Evolutionary conservation across 2,113 vertebrate species (phyloP).

Genomic region (Pelecanoides urinatrix): DNA sequence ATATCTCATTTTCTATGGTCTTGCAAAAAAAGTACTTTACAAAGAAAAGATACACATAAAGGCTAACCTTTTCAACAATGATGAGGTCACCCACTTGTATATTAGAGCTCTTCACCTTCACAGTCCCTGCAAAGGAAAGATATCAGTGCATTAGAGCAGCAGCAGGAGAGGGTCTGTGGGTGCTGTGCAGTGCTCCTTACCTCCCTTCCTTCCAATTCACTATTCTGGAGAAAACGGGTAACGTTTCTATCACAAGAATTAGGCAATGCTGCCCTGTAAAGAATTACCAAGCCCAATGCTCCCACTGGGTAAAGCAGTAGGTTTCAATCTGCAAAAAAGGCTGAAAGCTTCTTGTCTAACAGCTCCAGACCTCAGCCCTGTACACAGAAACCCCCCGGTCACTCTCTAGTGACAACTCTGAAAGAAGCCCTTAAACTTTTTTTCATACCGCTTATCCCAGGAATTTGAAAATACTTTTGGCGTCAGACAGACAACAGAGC

Average conservation of each 20-base stretch:
- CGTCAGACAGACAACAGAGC: neutral
- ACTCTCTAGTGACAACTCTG: no score
- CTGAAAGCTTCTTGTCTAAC: neutral
- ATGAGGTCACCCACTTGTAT: conserved; percentile 98
- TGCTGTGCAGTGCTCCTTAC: neutral
- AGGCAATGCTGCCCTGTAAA: neutral
- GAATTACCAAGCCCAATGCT: neutral
- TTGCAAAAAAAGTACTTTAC: neutral
- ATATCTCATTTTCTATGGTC: neutral
- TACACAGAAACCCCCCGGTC: neutral
- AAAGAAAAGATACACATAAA: neutral
- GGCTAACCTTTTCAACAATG: conserved; percentile 95
- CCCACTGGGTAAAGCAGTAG: neutral
- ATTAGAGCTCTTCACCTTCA: conserved; percentile 93
- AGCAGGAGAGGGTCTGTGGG: neutral
- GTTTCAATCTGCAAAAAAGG: neutral
- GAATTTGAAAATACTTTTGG: neutral
- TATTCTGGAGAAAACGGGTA: neutral
- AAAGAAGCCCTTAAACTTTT: neutral
- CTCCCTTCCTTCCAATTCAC: neutral
- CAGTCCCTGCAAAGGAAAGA: conserved; percentile 80
- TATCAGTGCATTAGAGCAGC: neutral
- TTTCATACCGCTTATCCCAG: neutral
- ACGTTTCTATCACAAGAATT: neutral
- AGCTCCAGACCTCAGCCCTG: neutral